phyloP scores from a whole-genome alignment of 37 sponge, comb jelly and placozoan genomes.

The Haliclona indistincta region DNA sequence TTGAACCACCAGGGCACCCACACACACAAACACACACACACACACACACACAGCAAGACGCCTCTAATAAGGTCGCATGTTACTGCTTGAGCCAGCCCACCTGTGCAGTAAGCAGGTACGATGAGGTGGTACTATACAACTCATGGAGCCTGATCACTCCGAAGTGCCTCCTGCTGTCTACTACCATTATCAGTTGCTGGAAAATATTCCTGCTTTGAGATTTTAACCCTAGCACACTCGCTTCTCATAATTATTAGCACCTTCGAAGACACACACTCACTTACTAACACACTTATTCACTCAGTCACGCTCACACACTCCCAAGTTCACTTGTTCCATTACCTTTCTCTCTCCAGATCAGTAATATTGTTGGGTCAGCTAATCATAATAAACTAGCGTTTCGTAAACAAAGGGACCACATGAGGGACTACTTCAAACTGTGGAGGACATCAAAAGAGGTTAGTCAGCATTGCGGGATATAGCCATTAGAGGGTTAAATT shows the following conservation, averaged over 20 bases:
- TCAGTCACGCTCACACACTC: constrained; percentile 4
- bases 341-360: constrained; percentile 21
- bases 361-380: constrained; percentile 36
- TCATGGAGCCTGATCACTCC: neutral
- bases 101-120: neutral
- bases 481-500: too few species aligned
- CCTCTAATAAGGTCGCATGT: too few species aligned
- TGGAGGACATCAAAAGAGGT: constrained; percentile 48
- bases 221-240: neutral
- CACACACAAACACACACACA: constrained; percentile 8
- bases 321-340: neutral
- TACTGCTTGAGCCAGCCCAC: too few species aligned
- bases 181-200: neutral
- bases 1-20: too few species aligned
- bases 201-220: neutral
- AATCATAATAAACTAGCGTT: constrained; percentile 14
- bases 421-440: constrained; percentile 43
- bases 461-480: neutral
- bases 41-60: neutral
- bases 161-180: neutral
- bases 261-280: neutral
- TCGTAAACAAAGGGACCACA: constrained; percentile 30
- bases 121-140: neutral
- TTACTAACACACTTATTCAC: neutral
- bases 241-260: neutral